Conservation (phyloP, 2,888 invertebrate species). For the Conistra vaccinii region DNA sequence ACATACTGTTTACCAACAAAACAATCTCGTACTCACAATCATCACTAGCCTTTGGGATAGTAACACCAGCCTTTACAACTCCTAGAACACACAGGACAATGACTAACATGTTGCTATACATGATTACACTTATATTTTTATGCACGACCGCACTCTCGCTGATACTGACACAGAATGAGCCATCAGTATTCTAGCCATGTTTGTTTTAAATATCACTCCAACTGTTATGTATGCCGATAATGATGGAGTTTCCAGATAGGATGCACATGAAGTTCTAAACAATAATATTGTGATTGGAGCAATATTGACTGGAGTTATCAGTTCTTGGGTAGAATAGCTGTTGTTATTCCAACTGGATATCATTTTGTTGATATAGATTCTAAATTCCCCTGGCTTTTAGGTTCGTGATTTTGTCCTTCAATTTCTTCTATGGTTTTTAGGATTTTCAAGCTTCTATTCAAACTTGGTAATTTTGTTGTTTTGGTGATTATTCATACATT, state of each 20-base stretch:
- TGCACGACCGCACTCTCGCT: conserved; percentile 48
- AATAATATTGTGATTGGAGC: conserved; percentile 19
- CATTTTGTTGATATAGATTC: neutral
- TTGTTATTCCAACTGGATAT: neutral
- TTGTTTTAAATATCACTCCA: conserved; percentile 53
- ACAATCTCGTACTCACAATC: conserved; percentile 48
- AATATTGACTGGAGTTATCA: neutral
- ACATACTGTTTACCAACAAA: no score
- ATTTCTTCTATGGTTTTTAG: neutral
- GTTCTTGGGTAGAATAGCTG: neutral
- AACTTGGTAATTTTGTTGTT: neutral
- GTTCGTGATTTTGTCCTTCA: neutral
- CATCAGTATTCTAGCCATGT: conserved; percentile 49
- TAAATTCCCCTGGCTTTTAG: neutral
- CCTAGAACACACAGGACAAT: conserved; percentile 38
- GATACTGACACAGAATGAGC: conserved; percentile 45
- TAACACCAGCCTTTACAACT: conserved; percentile 9
- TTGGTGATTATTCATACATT: neutral
- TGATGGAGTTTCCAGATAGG: conserved; percentile 43
- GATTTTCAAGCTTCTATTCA: neutral
- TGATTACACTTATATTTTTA: conserved; percentile 19
- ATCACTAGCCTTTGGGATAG: neutral
- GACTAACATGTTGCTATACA: conserved; percentile 19
- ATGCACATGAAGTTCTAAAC: conserved; percentile 38
- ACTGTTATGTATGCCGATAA: conserved; percentile 45